These are phyloP conservation scores for Tricholaema leucomelas DNA, from an alignment of 2,113 vertebrate genomes.

Conservation along the genomic window DNA sequence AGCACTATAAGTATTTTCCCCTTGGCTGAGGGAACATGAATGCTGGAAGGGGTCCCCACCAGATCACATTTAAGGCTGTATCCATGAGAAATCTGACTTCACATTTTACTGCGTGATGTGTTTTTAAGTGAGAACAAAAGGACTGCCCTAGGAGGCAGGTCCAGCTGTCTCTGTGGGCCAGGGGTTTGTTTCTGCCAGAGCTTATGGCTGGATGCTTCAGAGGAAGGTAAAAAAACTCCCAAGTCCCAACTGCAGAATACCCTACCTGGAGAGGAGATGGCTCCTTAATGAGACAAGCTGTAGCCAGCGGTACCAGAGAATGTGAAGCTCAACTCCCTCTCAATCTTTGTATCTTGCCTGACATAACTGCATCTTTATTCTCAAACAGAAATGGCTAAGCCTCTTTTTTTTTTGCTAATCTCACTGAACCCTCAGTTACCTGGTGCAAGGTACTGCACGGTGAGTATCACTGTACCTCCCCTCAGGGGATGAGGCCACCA, in stretches of 20 bases:
- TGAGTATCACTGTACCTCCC: not conserved
- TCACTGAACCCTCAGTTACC: not conserved
- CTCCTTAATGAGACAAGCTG: not conserved
- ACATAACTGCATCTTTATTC: not conserved
- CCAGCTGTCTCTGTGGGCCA: not conserved
- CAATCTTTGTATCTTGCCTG: not conserved
- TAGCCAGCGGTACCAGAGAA: not conserved
- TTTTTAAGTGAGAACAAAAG: not conserved
- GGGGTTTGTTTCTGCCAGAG: conserved; percentile 53
- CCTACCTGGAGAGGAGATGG: not conserved
- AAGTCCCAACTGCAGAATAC: not conserved
- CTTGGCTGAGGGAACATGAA: not conserved
- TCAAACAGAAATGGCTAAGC: not conserved
- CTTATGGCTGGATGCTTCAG: conserved; percentile 58
- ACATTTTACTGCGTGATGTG: not conserved
- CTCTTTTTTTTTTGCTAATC: not conserved
- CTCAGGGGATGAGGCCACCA: not conserved
- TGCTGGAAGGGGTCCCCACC: not conserved
- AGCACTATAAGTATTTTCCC: not conserved
- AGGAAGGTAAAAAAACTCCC: conserved; percentile 57
- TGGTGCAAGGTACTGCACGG: not conserved
- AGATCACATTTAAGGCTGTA: not conserved
- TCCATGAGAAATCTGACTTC: not conserved
- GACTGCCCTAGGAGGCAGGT: not conserved
- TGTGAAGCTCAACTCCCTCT: not conserved